Conservation (phyloP, 2,797 vertebrate genomes). For the Enteromius paludinosus region DNA sequence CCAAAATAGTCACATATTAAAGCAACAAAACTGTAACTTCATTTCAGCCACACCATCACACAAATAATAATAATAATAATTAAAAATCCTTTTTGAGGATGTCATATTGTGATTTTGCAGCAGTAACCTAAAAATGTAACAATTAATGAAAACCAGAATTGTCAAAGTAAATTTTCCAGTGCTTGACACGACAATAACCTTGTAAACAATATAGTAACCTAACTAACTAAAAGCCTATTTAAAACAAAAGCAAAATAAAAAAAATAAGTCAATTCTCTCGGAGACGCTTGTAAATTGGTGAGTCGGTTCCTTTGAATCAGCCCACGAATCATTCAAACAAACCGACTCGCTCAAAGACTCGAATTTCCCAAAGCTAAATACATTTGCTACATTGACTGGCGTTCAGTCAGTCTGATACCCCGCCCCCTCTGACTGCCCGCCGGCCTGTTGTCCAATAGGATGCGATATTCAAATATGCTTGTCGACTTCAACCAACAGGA, state of each 20-base stretch:
- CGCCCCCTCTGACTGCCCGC: slow-evolving; percentile 59
- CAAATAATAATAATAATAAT: not conserved
- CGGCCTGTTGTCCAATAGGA: slow-evolving; percentile 69
- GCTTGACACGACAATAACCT: not conserved
- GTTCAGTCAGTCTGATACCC: slow-evolving; percentile 55
- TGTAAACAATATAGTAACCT: not conserved
- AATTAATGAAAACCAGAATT: not conserved
- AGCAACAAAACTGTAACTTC: not conserved
- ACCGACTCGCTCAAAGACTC: slow-evolving; percentile 19
- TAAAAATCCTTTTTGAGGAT: not conserved
- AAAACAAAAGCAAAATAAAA: not conserved
- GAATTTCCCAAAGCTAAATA: slow-evolving; percentile 51
- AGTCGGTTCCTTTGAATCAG: not conserved
- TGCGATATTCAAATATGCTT: slow-evolving; percentile 68
- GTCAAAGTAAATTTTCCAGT: not conserved
- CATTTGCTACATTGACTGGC: slow-evolving; percentile 53
- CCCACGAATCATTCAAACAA: not conserved
- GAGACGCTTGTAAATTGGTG: not conserved
- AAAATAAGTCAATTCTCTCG: not conserved
- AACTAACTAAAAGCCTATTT: not conserved
- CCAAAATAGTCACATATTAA: not conserved
- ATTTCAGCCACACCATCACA: not conserved
- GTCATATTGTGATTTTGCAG: not conserved
- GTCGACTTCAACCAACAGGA: slow-evolving; percentile 73
- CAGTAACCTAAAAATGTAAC: not conserved